Percentiles rank a stretch among this genome's conserved stretches.
Evolutionary conservation across 2,113 vertebrate genomes (phyloP).

Genomic region (Tychaedon coryphoeus): DNA sequence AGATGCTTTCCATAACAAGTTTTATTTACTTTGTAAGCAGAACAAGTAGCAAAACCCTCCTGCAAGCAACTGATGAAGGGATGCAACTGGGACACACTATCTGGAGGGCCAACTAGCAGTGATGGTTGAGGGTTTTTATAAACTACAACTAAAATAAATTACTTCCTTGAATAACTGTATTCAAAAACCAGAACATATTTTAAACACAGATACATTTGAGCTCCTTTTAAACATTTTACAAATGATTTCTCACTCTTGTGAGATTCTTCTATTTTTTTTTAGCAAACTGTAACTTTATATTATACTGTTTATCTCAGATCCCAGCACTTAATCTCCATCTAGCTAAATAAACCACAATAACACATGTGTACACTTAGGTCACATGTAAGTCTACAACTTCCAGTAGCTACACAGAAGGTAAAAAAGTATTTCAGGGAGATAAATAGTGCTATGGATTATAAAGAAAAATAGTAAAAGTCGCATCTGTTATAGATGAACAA

Average conservation of each 20-base stretch:
- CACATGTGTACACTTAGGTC: not conserved
- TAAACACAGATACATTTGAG: not conserved
- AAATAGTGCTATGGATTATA: not conserved
- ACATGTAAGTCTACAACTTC: not conserved
- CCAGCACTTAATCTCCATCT: not conserved
- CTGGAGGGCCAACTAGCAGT: not conserved
- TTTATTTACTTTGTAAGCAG: conserved; percentile 4
- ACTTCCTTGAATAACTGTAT: not conserved
- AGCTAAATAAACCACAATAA: not conserved
- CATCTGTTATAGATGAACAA: not conserved
- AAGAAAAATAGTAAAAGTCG: not conserved
- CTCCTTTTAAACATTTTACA: not conserved
- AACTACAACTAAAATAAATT: not conserved
- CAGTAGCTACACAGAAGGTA: not conserved
- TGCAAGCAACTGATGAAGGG: not conserved
- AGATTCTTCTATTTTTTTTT: not conserved
- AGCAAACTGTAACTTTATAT: not conserved
- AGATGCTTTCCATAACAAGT: not conserved
- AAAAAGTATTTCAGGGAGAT: not conserved
- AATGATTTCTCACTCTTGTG: not conserved
- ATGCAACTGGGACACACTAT: not conserved
- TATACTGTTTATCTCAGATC: not conserved
- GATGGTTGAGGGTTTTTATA: not conserved
- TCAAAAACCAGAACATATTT: not conserved
- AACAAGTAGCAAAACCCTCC: conserved; percentile 9